Evolutionary conservation across 2,113 vertebrate genomes (phyloP), one percentile per base, ranked within the genome.

Genomic region (Sturnira hondurensis): DNA sequence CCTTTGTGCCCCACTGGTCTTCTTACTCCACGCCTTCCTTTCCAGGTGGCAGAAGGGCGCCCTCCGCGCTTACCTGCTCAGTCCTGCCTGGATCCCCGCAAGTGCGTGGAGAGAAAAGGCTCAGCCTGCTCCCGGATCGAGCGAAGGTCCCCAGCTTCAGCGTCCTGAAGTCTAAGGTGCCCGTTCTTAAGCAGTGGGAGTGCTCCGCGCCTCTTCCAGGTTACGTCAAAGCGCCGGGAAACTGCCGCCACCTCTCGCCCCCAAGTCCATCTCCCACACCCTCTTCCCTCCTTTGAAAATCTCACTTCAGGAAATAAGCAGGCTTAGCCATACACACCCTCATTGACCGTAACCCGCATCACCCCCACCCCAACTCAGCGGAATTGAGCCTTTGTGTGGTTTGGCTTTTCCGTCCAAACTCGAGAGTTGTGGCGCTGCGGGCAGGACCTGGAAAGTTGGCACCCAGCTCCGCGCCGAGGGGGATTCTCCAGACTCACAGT

Each of bases 161-260:
- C 38, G 92, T 94, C 94, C 96, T 24, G 82, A 4, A 43, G 63
- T 81, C 94, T 63, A 22, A 43, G 0, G 87, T 11, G 95, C 61
- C 84, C 87, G 80, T 83, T 95, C 86, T 96, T 90, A 97, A 97
- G 95, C 86, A 56, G 96, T 82, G 95, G 93, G 96, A 96, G 96
- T 94, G 93, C 13, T 83, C 86, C 2, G 81, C 26, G 50, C 89
- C 93, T 97, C 94, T 91, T 73, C 71, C 11, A 80, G 96, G 78
- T 94, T 97, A 95, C 97, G 93, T 98, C 98, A 97, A 98, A 97
- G 95, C 96, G 47, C 96, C 43, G 12, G 91, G 76, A 89, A 95
- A 76, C 85, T 61, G 93, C 96, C 6, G 36, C 96, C 93, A 80
- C 97, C 80, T 82, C 87, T 91, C 84, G 65, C 84, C 86, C 61